Evolutionary conservation across 2,888 invertebrate genomes (phyloP).

Genomic region (Drosophila lacicola): DNA sequence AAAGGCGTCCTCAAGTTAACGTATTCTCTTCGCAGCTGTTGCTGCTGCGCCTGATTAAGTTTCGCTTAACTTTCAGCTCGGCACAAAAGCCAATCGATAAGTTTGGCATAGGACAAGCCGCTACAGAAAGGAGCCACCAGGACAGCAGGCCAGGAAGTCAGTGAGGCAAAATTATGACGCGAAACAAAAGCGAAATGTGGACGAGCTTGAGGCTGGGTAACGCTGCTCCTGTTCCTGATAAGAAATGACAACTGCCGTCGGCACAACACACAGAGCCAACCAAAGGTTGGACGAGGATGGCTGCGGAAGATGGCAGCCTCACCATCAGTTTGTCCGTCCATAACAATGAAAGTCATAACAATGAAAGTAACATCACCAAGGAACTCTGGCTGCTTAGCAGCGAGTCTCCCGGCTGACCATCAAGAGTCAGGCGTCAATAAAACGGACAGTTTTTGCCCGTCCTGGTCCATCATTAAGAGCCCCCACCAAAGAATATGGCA

Average conservation of each 20-base stretch:
- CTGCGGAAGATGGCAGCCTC: background rate
- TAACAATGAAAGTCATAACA: conserved; percentile 61
- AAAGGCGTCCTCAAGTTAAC: conserved; percentile 32
- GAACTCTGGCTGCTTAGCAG: conserved; percentile 11
- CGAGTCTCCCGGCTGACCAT: conserved; percentile 25
- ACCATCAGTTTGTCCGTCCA: conserved; percentile 43
- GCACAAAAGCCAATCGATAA: conserved; percentile 57
- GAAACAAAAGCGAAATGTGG: conserved; percentile 36
- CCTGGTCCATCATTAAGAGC: conserved; percentile 41
- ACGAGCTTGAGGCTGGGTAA: background rate
- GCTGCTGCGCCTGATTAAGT: conserved; percentile 69
- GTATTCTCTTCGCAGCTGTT: conserved; percentile 34
- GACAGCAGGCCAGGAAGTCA: background rate
- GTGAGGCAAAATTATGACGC: conserved; percentile 33
- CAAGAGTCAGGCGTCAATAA: conserved; percentile 50
- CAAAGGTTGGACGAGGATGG: background rate
- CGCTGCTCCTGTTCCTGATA: conserved; percentile 39
- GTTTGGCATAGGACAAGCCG: conserved; percentile 29
- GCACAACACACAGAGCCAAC: conserved; percentile 2
- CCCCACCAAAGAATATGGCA: background rate
- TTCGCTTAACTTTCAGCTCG: conserved; percentile 50
- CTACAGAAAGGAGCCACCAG: background rate
- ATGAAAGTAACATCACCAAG: conserved; percentile 39
- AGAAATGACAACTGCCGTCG: conserved; percentile 63
- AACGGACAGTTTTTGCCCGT: conserved; percentile 26